These are phyloP conservation scores for Panulirus ornatus DNA, from an alignment of 1,140 invertebrate genomes.

Conservation along the genomic window DNA sequence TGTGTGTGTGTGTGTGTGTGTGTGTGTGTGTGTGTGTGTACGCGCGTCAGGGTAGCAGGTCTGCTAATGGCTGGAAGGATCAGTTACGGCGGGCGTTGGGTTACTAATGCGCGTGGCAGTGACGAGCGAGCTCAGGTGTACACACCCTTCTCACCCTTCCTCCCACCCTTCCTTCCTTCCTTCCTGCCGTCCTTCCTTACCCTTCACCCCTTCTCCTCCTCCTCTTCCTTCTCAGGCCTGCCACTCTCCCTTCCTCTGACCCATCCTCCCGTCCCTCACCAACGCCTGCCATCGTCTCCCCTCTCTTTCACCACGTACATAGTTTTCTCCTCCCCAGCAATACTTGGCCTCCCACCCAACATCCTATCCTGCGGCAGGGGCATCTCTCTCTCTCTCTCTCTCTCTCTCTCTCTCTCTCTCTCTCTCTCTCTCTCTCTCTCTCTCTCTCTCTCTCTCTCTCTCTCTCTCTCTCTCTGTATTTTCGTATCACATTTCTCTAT, in stretches of 20 bases:
- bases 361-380: no score
- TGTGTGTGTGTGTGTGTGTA: slow-evolving; percentile 24
- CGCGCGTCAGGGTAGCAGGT: slow-evolving; percentile 37
- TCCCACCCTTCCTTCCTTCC: not conserved
- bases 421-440: not conserved
- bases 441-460: slow-evolving; percentile 4
- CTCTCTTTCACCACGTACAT: no score
- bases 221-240: not conserved
- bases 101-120: slow-evolving; percentile 69
- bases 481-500: not conserved
- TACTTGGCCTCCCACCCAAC: no score
- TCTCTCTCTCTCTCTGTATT: not conserved
- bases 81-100: slow-evolving; percentile 42
- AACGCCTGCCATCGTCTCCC: not conserved
- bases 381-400: not conserved
- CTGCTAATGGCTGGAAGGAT: slow-evolving; percentile 65
- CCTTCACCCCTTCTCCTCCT: slow-evolving; percentile 3
- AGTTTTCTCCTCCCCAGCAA: no score
- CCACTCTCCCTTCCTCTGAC: not conserved
- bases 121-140: slow-evolving; percentile 63
- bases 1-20: slow-evolving; percentile 41
- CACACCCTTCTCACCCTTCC: slow-evolving; percentile 12
- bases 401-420: not conserved
- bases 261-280: not conserved
- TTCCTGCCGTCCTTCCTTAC: slow-evolving; percentile 6